Base-by-base conservation (phyloP, 2,113 vertebrate genomes). In the Cyprinus carpio region DNA sequence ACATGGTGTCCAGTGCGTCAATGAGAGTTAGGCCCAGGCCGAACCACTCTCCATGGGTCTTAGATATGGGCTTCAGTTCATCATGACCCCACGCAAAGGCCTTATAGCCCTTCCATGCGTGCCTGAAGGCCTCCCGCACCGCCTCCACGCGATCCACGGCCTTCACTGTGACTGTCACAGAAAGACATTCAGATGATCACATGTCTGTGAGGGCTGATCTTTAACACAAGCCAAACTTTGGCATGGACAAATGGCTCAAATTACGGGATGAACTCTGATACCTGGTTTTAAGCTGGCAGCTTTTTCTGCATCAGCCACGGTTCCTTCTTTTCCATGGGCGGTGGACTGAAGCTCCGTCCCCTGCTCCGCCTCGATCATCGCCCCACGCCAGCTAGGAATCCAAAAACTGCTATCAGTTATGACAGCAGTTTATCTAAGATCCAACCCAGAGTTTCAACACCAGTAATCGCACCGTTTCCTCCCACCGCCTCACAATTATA, bases 1-100 rank as follows among this genome's bases (percentile, higher is more conserved):
- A 99, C 97, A 99, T 97, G 62, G 98, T 99, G 92, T 99, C 98
- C 92, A 99, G 91, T 2, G 98, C 94, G 0, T 99, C 98, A 0
- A 99, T 92, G 16, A 99, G 93, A 0, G 98, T 99, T 84, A 99
- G 93, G 0, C 98, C 98, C 6, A 99, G 95, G 20, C 97, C 97
- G 15, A 99, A 99, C 98, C 98, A 99, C 90, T 99, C 97, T 0
- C 91, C 95, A 85, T 96, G 97, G 12, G 97, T 95, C 91, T 94
- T 96, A 60, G 98, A 97, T 74, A 99, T 89, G 0, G 98, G 98
- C 85, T 96, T 98, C 86, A 99, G 95, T 88, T 99, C 98, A 1
- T 99, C 98, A 0, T 96, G 97, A 78, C 98, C 98, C 98, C 98
- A 99, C 4, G 98, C 97, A 16, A 95, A 95, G 6, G 94, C 92